Conservation (phyloP, 2,113 vertebrate species). For the Bucco capensis region DNA sequence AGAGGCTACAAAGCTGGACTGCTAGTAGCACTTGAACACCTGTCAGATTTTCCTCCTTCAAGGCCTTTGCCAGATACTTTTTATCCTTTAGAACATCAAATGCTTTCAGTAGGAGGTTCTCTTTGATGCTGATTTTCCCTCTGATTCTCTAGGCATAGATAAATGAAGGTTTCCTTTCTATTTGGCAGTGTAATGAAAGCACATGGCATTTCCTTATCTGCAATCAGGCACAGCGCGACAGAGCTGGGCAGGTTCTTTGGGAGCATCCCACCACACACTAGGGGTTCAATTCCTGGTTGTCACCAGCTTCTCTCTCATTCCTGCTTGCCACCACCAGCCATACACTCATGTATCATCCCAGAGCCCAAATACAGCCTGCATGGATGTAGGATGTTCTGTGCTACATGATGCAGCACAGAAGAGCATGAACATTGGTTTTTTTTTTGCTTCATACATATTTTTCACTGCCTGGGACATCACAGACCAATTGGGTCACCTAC, state of each 20-base stretch:
- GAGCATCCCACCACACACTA: background rate
- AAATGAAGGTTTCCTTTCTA: background rate
- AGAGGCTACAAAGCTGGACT: background rate
- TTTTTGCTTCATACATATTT: background rate
- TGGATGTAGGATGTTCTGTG: too few species aligned
- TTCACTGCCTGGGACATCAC: background rate
- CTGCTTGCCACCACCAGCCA: background rate
- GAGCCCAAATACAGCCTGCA: background rate
- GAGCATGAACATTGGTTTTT: background rate
- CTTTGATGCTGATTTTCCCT: slow-evolving; percentile 27
- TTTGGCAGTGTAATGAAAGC: background rate
- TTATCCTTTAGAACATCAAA: slow-evolving; percentile 11
- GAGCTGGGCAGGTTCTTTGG: background rate
- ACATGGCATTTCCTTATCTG: background rate
- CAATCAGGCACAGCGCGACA: background rate
- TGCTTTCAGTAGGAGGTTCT: background rate
- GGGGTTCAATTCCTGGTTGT: background rate
- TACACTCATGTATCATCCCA: accelerated
- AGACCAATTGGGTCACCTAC: background rate
- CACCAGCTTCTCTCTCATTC: background rate
- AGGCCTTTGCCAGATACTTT: slow-evolving; percentile 13
- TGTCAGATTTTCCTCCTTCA: slow-evolving; percentile 15
- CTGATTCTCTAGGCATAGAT: background rate
- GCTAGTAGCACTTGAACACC: background rate
- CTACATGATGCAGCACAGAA: background rate